A percentile compares a stretch with the other conserved stretches of the same genome.
Conservation (phyloP, 2,797 vertebrate species). For the Rhinella marina region DNA sequence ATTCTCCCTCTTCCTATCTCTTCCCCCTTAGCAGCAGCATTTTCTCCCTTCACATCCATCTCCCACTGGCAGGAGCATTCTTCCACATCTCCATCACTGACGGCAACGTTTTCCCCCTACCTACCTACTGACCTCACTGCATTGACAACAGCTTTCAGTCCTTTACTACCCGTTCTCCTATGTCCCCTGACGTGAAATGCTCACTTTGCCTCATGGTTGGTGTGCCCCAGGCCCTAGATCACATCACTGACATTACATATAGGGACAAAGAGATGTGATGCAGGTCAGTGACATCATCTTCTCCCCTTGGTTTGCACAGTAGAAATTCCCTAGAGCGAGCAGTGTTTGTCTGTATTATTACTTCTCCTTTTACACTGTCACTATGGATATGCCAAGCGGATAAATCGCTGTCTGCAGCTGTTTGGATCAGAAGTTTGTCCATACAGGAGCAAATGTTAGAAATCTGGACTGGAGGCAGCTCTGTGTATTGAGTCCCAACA, state of each 20-base stretch:
- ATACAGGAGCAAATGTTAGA: conserved; percentile 3
- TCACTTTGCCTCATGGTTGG: not conserved
- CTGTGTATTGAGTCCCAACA: not conserved
- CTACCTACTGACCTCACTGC: too few relatives aligned
- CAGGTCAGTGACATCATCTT: conserved; percentile 30
- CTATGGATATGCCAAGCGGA: conserved; percentile 13
- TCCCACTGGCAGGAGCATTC: too few relatives aligned
- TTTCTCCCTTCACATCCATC: too few relatives aligned
- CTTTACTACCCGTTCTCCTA: too few relatives aligned
- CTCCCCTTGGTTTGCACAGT: not conserved
- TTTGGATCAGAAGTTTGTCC: conserved; percentile 36
- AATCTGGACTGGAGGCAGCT: not conserved
- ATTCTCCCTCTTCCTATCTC: too few relatives aligned
- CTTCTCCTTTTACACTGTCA: conserved; percentile 19
- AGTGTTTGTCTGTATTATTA: conserved; percentile 41
- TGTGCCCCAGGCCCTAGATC: not conserved
- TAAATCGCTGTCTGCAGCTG: conserved; percentile 20
- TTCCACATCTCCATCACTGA: too few relatives aligned
- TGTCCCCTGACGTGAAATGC: too few relatives aligned
- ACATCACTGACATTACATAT: not conserved
- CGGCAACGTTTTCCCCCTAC: too few relatives aligned
- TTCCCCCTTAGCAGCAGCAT: too few relatives aligned
- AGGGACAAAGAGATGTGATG: conserved; percentile 14
- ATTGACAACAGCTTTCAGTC: too few relatives aligned
- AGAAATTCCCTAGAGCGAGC: conserved; percentile 8